Evolutionary conservation across 2,888 invertebrate genomes (phyloP), one percentile per base, ranked within the genome.

Genomic region (Macroteleia sp.): DNA sequence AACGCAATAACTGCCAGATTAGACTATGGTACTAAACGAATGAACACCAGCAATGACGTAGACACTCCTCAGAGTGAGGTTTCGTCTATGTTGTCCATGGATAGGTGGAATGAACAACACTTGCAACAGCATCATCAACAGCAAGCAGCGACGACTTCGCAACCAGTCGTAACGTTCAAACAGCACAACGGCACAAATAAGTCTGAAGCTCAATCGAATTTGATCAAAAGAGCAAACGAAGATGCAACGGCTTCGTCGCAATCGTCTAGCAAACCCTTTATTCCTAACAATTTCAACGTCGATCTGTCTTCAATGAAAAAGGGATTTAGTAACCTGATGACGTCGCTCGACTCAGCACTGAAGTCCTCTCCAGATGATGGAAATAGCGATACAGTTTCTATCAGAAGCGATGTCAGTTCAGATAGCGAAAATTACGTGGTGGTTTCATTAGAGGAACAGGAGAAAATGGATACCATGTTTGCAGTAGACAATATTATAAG

Each of bases 401-500:
- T 95, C 83, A 93, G 94, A 82, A 97, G 97, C 82, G 97, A 97
- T 77, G 95, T 95, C 30, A 97, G 96, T 82, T 97, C 96, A 0
- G 98, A 98, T 92, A 97, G 97, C 79, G 97, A 97, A 85, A 95
- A 96, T 83, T 97, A 95, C 88, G 94, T 96, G n/a, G 93, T 95
- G 44, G 94, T 96, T 0, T 94, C 93, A n/a, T 92, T 95, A 81
- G 94, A 94, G 32, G 93, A 93, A 74, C 90, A 90, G 50, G 93
- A 93, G 67, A 93, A 94, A 62, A 92, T 92, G 78, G 95, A 95
- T 74, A 93, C 94, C 0, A 94, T 86, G 17, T 91, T 91, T 50
- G 83, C 87, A 2, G 82, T 89, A 5, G 88, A 90, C 39, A 89
- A 87, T 80, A 81, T 84, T 0, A 87, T 87, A 25, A 85, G 87